These are phyloP conservation scores for Bungarus multicinctus DNA, from an alignment of 2,113 vertebrate species.

Conservation along the genomic window DNA sequence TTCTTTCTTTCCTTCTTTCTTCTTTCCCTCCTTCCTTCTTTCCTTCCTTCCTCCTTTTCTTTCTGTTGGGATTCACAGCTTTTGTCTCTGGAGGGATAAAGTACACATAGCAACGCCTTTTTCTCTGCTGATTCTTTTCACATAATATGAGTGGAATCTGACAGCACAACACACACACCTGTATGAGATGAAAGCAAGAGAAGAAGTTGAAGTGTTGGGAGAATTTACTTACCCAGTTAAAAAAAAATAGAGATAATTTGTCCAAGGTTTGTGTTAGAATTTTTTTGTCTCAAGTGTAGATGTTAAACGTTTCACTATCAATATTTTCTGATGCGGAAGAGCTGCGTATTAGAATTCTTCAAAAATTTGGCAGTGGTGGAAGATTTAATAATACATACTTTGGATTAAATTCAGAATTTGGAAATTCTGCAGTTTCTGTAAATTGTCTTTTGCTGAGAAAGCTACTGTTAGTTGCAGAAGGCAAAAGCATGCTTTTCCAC, in stretches of 20 bases:
- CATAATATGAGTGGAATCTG: neutral
- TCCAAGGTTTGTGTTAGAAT: conserved; percentile 31
- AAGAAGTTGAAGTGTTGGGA: neutral
- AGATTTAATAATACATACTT: conserved; percentile 14
- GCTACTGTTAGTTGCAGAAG: neutral
- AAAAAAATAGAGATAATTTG: conserved; percentile 44
- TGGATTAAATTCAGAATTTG: conserved; percentile 41
- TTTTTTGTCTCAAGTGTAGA: conserved; percentile 61
- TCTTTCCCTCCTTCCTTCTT: neutral
- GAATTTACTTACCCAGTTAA: neutral
- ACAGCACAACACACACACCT: neutral
- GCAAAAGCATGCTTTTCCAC: neutral
- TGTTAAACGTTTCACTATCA: conserved; percentile 60
- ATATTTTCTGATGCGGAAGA: neutral
- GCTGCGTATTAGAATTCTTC: conserved; percentile 28
- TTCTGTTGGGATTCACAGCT: conserved; percentile 35
- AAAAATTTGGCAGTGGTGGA: neutral
- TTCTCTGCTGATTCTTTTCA: neutral
- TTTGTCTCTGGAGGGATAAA: conserved; percentile 48
- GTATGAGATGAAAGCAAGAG: neutral
- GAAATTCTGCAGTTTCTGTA: neutral
- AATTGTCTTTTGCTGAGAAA: neutral
- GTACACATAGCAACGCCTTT: neutral
- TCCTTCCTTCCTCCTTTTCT: neutral
- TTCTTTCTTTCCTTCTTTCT: neutral